phyloP scores from a whole-genome alignment of 2,797 vertebrate genomes.

The Anguilla megastoma region DNA sequence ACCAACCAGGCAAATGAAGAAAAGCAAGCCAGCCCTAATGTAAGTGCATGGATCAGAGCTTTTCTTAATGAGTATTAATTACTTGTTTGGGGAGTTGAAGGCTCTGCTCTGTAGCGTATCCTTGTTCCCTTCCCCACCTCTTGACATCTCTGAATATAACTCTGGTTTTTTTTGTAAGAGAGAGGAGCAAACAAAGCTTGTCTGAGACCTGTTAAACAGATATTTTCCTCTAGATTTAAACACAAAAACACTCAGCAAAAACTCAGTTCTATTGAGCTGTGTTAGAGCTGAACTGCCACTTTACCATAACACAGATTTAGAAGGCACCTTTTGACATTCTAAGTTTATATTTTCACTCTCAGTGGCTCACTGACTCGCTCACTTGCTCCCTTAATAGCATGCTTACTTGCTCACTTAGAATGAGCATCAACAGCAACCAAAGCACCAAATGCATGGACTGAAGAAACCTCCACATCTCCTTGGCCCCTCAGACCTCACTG shows the following conservation, averaged over 20 bases:
- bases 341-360: not conserved
- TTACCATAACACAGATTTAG: not conserved
- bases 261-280: not conserved
- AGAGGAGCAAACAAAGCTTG: not conserved
- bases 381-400: not conserved
- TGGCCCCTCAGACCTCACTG: too few relatives aligned
- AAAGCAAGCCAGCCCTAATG: not conserved
- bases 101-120: not conserved
- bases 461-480: not conserved
- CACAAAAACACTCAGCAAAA: not conserved
- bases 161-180: not conserved
- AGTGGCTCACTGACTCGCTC: not conserved
- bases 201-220: not conserved
- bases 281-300: not conserved
- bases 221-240: not conserved
- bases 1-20: constrained; percentile 1
- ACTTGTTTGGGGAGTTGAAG: constrained; percentile 1
- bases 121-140: not conserved
- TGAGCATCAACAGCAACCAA: not conserved
- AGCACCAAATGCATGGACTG: not conserved
- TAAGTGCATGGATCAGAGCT: not conserved
- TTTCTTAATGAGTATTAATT: constrained; percentile 16
- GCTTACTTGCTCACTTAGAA: not conserved
- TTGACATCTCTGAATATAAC: not conserved
- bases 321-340: not conserved